Conservation (phyloP, 2,888 invertebrate genomes). For the Volucella bombylans region DNA sequence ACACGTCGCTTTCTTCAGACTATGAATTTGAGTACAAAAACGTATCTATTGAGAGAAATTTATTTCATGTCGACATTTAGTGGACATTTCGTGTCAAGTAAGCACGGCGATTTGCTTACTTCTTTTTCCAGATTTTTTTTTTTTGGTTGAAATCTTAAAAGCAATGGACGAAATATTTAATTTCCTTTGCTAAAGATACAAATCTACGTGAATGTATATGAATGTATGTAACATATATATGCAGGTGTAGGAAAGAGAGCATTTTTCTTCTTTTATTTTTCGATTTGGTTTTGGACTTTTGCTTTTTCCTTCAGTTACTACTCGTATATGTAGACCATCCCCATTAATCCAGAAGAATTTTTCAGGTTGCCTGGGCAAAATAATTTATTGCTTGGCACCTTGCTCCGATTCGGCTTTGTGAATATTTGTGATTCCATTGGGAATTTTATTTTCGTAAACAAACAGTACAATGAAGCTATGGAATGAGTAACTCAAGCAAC, state of each 20-base stretch:
- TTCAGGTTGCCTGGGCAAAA: constrained; percentile 73
- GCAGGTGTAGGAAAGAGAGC: constrained; percentile 21
- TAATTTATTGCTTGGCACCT: constrained; percentile 75
- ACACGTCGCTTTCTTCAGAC: not conserved
- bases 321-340: constrained; percentile 13
- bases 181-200: constrained; percentile 47
- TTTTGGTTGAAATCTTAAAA: constrained; percentile 49
- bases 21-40: not conserved
- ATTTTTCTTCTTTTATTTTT: constrained; percentile 22
- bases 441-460: constrained; percentile 73
- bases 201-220: constrained; percentile 50
- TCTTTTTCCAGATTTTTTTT: not conserved
- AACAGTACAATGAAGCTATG: constrained; percentile 18
- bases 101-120: not conserved
- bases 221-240: too few species aligned
- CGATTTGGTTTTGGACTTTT: constrained; percentile 40
- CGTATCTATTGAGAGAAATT: not conserved
- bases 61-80: not conserved
- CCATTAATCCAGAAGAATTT: constrained; percentile 68
- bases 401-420: constrained; percentile 73
- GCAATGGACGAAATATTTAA: constrained; percentile 35
- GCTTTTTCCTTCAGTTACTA: not conserved
- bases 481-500: constrained; percentile 11
- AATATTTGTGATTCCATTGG: constrained; percentile 74
- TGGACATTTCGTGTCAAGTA: not conserved